Evolutionary conservation across 2,113 vertebrate genomes (phyloP).

Genomic region (Bufo bufo): DNA sequence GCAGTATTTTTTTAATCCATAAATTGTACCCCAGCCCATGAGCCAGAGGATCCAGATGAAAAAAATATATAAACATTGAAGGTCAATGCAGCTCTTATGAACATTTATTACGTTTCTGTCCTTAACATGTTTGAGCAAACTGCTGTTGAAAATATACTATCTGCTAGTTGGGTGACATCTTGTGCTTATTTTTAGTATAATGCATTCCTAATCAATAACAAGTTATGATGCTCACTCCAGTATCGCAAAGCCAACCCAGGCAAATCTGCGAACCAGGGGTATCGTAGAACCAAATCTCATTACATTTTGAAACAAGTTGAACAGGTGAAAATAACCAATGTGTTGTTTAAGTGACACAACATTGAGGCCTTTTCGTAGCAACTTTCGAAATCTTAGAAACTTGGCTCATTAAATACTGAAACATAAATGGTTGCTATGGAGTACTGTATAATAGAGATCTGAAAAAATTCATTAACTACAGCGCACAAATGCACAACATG

Average conservation of each 20-base stretch:
- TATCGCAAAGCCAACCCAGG: background rate
- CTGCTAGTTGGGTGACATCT: too few relatives aligned
- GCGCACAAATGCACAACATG: background rate
- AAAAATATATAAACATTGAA: too few relatives aligned
- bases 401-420: background rate
- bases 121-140: too few relatives aligned
- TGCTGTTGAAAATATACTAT: too few relatives aligned
- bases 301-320: background rate
- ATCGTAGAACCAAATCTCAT: background rate
- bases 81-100: too few relatives aligned
- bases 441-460: background rate
- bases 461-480: background rate
- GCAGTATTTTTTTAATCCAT: too few relatives aligned
- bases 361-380: background rate
- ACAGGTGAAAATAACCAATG: background rate
- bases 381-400: background rate
- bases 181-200: background rate
- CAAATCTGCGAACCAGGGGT: background rate
- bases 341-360: background rate
- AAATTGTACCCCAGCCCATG: too few relatives aligned
- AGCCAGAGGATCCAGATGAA: too few relatives aligned
- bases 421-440: conserved; percentile 1
- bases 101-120: too few relatives aligned
- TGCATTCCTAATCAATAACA: background rate
- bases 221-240: background rate